Conservation (phyloP, 2,888 invertebrate species). For the Diadegma fenestrale region DNA sequence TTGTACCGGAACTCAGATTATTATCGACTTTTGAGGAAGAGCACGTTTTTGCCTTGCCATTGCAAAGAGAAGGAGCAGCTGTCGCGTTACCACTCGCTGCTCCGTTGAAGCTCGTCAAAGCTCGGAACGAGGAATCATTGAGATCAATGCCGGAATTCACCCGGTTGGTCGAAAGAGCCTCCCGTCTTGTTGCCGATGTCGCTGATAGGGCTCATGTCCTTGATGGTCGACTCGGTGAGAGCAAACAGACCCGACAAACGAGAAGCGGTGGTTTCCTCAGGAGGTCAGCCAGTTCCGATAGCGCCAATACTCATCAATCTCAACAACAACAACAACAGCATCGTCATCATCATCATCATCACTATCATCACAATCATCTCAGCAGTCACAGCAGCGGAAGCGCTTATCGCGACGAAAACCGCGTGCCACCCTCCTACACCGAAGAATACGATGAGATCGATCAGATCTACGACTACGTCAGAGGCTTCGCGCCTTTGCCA, state of each 20-base stretch:
- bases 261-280: slow-evolving; percentile 86
- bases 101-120: slow-evolving; percentile 93
- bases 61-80: slow-evolving; percentile 92
- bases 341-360: slow-evolving; percentile 84
- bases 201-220: slow-evolving; percentile 93
- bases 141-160: slow-evolving; percentile 89
- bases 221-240: slow-evolving; percentile 92
- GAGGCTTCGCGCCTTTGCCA: slow-evolving; percentile 96
- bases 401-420: slow-evolving; percentile 87
- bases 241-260: slow-evolving; percentile 80
- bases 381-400: slow-evolving; percentile 84
- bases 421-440: slow-evolving; percentile 86
- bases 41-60: slow-evolving; percentile 92
- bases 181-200: slow-evolving; percentile 90
- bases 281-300: slow-evolving; percentile 92
- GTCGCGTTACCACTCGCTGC: slow-evolving; percentile 94
- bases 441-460: slow-evolving; percentile 98
- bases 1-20: slow-evolving; percentile 93
- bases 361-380: slow-evolving; percentile 85
- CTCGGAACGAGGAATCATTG: slow-evolving; percentile 93
- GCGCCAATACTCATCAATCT: slow-evolving; percentile 85
- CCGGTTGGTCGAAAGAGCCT: slow-evolving; percentile 92
- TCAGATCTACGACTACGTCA: slow-evolving; percentile 97
- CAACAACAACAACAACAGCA: slow-evolving; percentile 78
- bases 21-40: slow-evolving; percentile 95